Percentiles rank a stretch among this genome's conserved stretches.
Evolutionary conservation across 2,113 vertebrate species (phyloP).

Genomic region (Paramisgurnus dabryanus): DNA sequence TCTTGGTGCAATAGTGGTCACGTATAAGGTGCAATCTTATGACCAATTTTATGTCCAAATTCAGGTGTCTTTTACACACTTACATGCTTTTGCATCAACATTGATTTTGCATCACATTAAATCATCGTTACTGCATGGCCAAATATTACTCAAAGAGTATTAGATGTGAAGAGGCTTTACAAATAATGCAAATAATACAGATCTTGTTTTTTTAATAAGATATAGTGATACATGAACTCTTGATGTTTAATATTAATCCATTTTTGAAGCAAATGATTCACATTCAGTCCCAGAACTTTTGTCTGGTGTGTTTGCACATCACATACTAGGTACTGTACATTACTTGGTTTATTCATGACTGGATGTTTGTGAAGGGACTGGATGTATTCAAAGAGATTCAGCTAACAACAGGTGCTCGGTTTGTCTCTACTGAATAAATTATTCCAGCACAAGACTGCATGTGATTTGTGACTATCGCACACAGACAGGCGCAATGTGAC

Average conservation of each 20-base stretch:
- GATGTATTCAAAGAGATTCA: background rate
- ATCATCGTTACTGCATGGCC: too few relatives aligned
- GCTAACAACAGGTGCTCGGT: background rate
- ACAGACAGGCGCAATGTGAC: slow-evolving; percentile 2
- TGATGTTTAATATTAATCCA: background rate
- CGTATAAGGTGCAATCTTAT: too few relatives aligned
- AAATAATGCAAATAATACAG: too few relatives aligned
- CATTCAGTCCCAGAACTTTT: background rate
- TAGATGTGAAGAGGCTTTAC: too few relatives aligned
- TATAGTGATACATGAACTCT: background rate
- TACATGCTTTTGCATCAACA: too few relatives aligned
- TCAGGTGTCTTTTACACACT: too few relatives aligned
- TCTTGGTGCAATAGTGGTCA: too few relatives aligned
- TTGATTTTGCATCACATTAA: too few relatives aligned
- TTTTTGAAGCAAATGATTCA: background rate
- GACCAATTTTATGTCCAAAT: too few relatives aligned
- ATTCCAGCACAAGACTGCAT: background rate
- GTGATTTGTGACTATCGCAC: slow-evolving; percentile 5
- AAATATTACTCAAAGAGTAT: too few relatives aligned
- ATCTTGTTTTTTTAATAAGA: background rate
- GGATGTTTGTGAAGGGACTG: background rate
- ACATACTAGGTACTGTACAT: background rate
- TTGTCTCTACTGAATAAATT: background rate
- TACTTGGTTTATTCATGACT: background rate
- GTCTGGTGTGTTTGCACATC: background rate